phyloP scores from a whole-genome alignment of 2,797 vertebrate genomes.

The Gorsachius magnificus region DNA sequence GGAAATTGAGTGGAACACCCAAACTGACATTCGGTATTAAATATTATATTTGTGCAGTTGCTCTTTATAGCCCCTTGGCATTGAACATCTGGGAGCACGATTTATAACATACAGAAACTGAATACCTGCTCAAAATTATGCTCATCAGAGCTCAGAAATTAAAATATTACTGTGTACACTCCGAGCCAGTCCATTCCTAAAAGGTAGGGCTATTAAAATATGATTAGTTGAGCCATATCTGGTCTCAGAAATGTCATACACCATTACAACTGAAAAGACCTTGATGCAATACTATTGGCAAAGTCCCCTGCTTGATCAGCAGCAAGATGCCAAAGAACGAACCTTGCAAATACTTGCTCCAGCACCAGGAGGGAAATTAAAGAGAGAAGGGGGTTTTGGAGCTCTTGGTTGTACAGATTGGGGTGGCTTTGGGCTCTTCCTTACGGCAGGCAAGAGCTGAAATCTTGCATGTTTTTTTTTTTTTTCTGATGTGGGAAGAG shows the following conservation, averaged over 20 bases:
- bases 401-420: background rate
- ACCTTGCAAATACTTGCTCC: conserved; percentile 7
- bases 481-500: background rate
- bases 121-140: conserved; percentile 74
- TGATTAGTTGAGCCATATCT: conserved; percentile 76
- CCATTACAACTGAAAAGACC: conserved; percentile 74
- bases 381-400: background rate
- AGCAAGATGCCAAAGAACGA: background rate
- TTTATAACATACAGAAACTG: conserved; percentile 71
- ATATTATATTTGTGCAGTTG: conserved; percentile 69
- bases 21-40: conserved; percentile 80
- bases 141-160: conserved; percentile 79
- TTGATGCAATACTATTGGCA: conserved; percentile 65
- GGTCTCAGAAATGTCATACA: conserved; percentile 78
- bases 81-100: conserved; percentile 75
- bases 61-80: conserved; percentile 67
- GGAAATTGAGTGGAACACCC: conserved; percentile 86
- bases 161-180: conserved; percentile 69
- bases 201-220: conserved; percentile 79
- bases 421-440: background rate
- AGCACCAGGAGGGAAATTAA: background rate
- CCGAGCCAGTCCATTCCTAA: conserved; percentile 56
- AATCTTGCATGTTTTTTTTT: background rate
- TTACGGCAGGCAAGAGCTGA: background rate
- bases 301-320: conserved; percentile 60